phyloP scores from a whole-genome alignment of 2,113 vertebrate species.

The Tamias sibiricus region DNA sequence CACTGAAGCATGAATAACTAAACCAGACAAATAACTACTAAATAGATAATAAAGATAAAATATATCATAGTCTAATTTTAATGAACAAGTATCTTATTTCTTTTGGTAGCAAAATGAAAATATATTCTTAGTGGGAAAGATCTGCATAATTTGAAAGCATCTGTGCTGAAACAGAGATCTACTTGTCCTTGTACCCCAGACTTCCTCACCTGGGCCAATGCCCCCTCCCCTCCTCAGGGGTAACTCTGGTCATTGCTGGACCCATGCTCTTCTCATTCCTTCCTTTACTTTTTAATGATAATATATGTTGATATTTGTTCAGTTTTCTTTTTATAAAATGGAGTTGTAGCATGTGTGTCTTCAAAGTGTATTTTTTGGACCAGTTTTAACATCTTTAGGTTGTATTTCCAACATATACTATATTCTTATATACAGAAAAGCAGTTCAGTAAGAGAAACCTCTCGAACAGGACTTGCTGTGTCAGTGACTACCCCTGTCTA shows the following conservation, averaged over 20 bases:
- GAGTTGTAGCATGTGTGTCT: not conserved
- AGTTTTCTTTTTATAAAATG: slow-evolving; percentile 26
- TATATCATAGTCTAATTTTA: not conserved
- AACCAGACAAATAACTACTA: not conserved
- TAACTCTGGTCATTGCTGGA: not conserved
- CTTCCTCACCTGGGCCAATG: not conserved
- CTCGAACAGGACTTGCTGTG: not conserved
- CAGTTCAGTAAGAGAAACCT: not conserved
- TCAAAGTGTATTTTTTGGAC: not conserved
- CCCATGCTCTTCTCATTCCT: not conserved
- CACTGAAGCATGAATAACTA: not conserved
- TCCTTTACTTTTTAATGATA: not conserved
- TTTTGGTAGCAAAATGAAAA: not conserved
- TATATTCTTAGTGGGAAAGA: not conserved
- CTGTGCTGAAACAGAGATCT: not conserved
- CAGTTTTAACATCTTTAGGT: not conserved
- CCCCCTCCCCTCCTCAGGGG: not conserved
- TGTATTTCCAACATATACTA: not conserved
- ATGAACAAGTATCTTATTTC: not conserved
- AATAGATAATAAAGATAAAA: not conserved
- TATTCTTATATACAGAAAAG: not conserved
- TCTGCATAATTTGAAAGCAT: not conserved
- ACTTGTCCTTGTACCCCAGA: not conserved
- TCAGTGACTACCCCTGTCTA: not conserved
- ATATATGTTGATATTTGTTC: not conserved